phyloP scores from a whole-genome alignment of 2,113 vertebrate species.

The Lonchura striata region DNA sequence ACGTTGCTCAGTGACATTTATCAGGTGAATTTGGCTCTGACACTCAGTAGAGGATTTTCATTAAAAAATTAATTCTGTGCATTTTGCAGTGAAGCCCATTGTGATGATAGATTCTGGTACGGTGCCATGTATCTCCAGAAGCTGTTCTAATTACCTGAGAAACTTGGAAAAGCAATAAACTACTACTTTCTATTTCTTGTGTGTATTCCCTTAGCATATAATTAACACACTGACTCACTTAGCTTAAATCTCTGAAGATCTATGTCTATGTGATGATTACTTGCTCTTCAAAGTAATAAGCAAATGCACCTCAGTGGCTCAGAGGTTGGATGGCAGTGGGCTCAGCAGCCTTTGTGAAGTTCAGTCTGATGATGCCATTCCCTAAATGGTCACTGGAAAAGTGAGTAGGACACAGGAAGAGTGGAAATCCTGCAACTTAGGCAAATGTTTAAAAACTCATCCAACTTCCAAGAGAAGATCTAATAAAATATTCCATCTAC shows the following conservation, averaged over 20 bases:
- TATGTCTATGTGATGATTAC: constrained; percentile 51
- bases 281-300: constrained; percentile 55
- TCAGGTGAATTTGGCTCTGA: constrained; percentile 69
- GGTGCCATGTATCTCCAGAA: constrained; percentile 67
- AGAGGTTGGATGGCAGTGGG: background rate
- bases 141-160: constrained; percentile 74
- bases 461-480: background rate
- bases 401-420: background rate
- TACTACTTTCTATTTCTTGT: constrained; percentile 71
- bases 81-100: constrained; percentile 67
- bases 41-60: constrained; percentile 69
- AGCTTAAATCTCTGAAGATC: constrained; percentile 62
- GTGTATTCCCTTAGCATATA: constrained; percentile 68
- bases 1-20: constrained; percentile 75
- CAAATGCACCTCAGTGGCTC: constrained; percentile 8
- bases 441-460: accelerated
- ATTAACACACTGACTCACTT: constrained; percentile 73
- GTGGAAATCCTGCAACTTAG: background rate
- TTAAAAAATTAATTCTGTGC: constrained; percentile 76
- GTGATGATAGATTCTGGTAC: constrained; percentile 75
- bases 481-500: background rate
- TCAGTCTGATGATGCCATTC: background rate
- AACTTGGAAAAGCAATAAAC: constrained; percentile 75
- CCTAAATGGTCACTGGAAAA: background rate
- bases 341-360: background rate